Conservation (phyloP, 2,797 vertebrate species). For the Pseudochirops cupreus region DNA sequence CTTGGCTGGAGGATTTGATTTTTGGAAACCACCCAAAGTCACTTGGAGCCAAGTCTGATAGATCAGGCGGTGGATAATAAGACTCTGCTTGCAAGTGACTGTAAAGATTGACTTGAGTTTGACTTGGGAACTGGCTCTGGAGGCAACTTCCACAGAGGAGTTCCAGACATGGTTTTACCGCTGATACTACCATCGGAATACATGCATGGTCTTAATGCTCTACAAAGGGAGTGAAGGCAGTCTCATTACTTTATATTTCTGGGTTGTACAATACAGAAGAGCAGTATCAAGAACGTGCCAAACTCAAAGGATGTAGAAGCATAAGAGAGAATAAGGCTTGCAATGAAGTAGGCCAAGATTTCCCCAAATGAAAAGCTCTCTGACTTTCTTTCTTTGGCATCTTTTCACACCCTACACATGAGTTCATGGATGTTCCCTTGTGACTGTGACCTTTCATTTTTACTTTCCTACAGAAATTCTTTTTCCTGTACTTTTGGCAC, state of each 20-base stretch:
- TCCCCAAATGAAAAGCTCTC: neutral
- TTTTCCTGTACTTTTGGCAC: neutral
- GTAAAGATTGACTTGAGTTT: neutral
- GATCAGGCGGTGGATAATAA: neutral
- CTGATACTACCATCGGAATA: neutral
- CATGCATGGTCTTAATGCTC: neutral
- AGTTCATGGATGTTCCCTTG: neutral
- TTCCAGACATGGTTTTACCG: neutral
- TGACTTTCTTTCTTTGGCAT: neutral
- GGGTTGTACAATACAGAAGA: neutral
- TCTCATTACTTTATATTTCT: neutral
- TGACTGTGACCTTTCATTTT: neutral
- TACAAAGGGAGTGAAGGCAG: neutral
- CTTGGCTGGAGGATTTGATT: conserved; percentile 17
- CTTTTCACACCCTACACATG: neutral
- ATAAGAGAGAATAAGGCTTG: neutral
- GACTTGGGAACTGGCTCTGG: neutral
- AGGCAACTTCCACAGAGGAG: neutral
- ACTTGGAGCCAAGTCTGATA: neutral
- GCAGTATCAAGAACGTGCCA: neutral
- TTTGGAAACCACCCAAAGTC: conserved; percentile 15
- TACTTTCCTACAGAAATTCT: neutral
- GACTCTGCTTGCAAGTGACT: neutral
- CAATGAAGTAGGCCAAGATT: neutral
- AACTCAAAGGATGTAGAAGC: neutral